A percentile compares a stretch with the other conserved stretches of the same genome.
These are phyloP conservation scores for Xestobium rufovillosum DNA, from an alignment of 2,888 invertebrate species.

Conservation along the genomic window DNA sequence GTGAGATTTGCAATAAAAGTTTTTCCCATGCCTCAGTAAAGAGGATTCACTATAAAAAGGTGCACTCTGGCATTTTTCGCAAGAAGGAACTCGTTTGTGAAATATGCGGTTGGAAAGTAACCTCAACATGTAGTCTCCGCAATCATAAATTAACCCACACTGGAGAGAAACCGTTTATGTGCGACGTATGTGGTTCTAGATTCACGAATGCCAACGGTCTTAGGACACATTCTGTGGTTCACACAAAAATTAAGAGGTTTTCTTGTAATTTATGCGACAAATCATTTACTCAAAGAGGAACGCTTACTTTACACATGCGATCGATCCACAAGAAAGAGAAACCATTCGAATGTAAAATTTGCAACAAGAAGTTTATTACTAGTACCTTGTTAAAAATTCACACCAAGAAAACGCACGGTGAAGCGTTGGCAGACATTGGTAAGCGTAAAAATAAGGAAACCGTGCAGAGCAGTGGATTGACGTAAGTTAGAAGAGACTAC, in stretches of 20 bases:
- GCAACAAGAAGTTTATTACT: constrained; percentile 4
- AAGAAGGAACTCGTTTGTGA: too few relatives aligned
- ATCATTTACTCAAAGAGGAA: background rate
- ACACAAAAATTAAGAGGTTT: background rate
- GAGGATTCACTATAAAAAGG: too few relatives aligned
- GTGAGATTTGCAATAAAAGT: too few relatives aligned
- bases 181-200: background rate
- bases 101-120: too few relatives aligned
- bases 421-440: too few relatives aligned
- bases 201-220: background rate
- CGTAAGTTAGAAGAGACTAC: too few relatives aligned
- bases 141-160: background rate
- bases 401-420: too few relatives aligned
- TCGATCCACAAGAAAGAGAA: background rate
- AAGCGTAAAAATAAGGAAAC: too few relatives aligned
- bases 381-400: constrained; percentile 7
- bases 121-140: too few relatives aligned
- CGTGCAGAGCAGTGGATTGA: too few relatives aligned
- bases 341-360: background rate
- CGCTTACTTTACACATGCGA: background rate
- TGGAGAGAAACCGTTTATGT: constrained; percentile 1
- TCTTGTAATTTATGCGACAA: background rate
- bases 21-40: too few relatives aligned
- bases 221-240: background rate
- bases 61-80: too few relatives aligned